Base-by-base conservation (phyloP, 2,113 vertebrate species). In the Recurvirostra avosetta region DNA sequence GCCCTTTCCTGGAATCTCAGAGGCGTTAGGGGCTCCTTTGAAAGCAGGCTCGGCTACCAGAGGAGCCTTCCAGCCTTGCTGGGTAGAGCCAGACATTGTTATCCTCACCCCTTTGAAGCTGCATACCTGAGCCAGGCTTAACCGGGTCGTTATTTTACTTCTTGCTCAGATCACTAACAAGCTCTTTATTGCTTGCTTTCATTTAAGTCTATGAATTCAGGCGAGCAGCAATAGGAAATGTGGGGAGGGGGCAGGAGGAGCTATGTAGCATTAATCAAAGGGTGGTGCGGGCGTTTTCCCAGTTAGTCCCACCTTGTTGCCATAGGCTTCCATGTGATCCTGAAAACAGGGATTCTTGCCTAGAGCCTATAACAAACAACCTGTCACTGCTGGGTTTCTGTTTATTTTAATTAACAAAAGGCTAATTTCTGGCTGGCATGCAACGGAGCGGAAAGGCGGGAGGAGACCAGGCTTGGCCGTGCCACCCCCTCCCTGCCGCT, bases 351-450 rank as follows among this genome's bases (percentile, higher is more conserved):
- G 40, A 73, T 85, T 84, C 38, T 78, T 94, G 80, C 66, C 41
- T 91, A 79, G 13, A 94, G 62, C 67, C 66, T 89, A n/a, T 61
- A 81, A 74, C 30, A 92, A 94, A n/a, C 68, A 92, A 72, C 67
- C 58, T 50, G 58, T 29, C 86, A 73, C 34, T 1, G 0, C 45
- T 41, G 45, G n/a, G 34, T 78, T 94, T 87, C 92, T 94, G 80
- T 87, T 95, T 68, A 73, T 89, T 89, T 89, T 87, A 61, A 81
- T 91, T 82, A 89, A 92, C 89, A 89, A 81, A 88, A n/a, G 50
- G 62, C 29, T 89, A 17, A 91, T 81, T 94, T 67, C 53, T 94
- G 61, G 17, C 83, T 89, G 80, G 19, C 36, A 18, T 0, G 5
- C 70, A 71, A 40, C 1, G 4, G 36, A 71, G 61, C 1, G 0